These are phyloP conservation scores for Timandra comae DNA, from an alignment of 2,888 invertebrate genomes.

Conservation along the genomic window DNA sequence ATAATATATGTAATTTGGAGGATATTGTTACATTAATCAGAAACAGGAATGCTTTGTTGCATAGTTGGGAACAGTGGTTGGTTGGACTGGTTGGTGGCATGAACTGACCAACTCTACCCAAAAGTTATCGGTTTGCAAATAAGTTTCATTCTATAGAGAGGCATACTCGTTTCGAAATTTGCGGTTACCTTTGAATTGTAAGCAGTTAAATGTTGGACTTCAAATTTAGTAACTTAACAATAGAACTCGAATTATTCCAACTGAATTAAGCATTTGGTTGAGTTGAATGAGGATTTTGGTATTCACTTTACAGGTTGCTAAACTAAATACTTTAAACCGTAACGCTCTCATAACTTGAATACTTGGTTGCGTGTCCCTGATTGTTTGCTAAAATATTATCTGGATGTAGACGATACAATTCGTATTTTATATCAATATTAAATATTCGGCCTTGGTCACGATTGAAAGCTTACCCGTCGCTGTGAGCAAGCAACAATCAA, in stretches of 20 bases:
- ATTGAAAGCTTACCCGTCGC: slow-evolving; percentile 15
- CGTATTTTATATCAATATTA: not conserved
- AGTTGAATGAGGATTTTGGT: slow-evolving; percentile 66
- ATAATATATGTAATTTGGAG: slow-evolving; percentile 19
- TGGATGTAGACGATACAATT: not conserved
- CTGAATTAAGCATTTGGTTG: slow-evolving; percentile 67
- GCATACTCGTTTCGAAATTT: slow-evolving; percentile 70
- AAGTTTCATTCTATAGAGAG: slow-evolving; percentile 65
- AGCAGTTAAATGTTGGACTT: slow-evolving; percentile 73
- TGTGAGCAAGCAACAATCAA: slow-evolving; percentile 48
- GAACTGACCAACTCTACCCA: slow-evolving; percentile 54
- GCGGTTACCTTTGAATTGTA: slow-evolving; percentile 75
- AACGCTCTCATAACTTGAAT: slow-evolving; percentile 47
- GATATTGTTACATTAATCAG: slow-evolving; percentile 35
- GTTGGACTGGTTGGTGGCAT: slow-evolving; percentile 36
- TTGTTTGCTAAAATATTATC: slow-evolving; percentile 4
- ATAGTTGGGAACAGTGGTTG: slow-evolving; percentile 51
- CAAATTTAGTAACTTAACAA: slow-evolving; percentile 72
- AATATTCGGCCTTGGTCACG: slow-evolving; percentile 22
- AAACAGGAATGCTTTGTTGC: slow-evolving; percentile 52
- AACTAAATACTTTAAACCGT: slow-evolving; percentile 60
- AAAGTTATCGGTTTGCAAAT: slow-evolving; percentile 73
- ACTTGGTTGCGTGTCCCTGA: slow-evolving; percentile 36
- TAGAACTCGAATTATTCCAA: slow-evolving; percentile 71
- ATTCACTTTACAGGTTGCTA: slow-evolving; percentile 58